Evolutionary conservation across 2,113 vertebrate species (phyloP).

Genomic region (Alectura lathami): DNA sequence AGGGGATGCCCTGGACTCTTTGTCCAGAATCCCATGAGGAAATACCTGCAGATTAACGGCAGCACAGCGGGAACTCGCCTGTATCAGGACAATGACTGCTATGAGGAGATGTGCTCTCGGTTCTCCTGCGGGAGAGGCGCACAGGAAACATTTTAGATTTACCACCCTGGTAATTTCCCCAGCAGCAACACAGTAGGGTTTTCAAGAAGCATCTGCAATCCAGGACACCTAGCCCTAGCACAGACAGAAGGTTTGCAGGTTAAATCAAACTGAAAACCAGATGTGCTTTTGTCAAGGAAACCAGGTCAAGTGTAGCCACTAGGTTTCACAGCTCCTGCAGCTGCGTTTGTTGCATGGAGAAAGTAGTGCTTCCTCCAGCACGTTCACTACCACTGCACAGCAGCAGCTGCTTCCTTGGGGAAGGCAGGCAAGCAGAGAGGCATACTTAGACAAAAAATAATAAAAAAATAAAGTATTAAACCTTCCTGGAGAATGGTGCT

Average conservation of each 20-base stretch:
- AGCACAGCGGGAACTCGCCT: neutral
- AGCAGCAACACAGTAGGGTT: neutral
- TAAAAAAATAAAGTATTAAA: neutral
- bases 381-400: neutral
- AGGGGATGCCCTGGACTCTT: neutral
- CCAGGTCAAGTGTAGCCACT: neutral
- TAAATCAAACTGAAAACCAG: slow-evolving; percentile 22
- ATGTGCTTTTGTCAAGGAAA: slow-evolving; percentile 38
- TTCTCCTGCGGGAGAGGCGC: neutral
- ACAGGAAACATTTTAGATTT: fast-evolving
- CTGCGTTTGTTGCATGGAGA: neutral
- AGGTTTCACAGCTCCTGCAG: slow-evolving; percentile 24
- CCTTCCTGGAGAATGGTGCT: too few species aligned
- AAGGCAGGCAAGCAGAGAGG: neutral
- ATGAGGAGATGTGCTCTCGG: neutral
- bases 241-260: neutral
- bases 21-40: neutral
- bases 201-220: neutral
- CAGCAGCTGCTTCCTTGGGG: neutral
- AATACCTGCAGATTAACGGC: neutral
- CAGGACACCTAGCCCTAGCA: neutral
- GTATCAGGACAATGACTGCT: fast-evolving
- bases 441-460: neutral
- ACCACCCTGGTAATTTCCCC: neutral
- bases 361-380: neutral